phyloP scores from a whole-genome alignment of 23 tunicate genomes.

The Ascidia mentula region DNA sequence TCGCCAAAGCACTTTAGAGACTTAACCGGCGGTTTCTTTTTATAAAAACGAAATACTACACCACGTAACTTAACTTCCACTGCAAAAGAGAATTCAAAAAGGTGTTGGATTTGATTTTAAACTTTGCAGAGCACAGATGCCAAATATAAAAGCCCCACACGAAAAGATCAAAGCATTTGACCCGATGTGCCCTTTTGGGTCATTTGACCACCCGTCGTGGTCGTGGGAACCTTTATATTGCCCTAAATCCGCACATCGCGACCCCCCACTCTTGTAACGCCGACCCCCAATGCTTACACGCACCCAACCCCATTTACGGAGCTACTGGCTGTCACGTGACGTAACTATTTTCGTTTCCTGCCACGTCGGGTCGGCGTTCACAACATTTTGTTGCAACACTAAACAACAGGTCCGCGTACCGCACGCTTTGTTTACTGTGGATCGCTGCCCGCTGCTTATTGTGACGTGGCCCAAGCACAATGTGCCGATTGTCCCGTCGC shows the following conservation, averaged over 20 bases:
- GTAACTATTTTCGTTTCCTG: not conserved
- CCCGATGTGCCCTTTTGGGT: too few relatives aligned
- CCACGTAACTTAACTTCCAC: too few relatives aligned
- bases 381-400: conserved; percentile 5
- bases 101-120: too few relatives aligned
- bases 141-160: too few relatives aligned
- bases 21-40: too few relatives aligned
- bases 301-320: not conserved
- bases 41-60: too few relatives aligned
- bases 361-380: conserved; percentile 2
- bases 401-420: not conserved
- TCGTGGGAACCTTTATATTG: not conserved
- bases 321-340: conserved; percentile 4
- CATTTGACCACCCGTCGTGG: too few relatives aligned
- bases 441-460: not conserved
- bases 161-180: too few relatives aligned
- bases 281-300: not conserved
- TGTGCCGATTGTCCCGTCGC: not conserved
- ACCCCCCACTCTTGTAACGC: not conserved
- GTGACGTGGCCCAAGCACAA: not conserved
- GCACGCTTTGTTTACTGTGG: not conserved
- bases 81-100: too few relatives aligned
- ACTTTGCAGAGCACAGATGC: too few relatives aligned
- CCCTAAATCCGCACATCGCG: not conserved
- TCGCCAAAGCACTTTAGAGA: too few relatives aligned